Percentiles rank a stretch among this genome's conserved stretches.
Conservation (phyloP, 2,113 vertebrate species). For the Callospermophilus lateralis region DNA sequence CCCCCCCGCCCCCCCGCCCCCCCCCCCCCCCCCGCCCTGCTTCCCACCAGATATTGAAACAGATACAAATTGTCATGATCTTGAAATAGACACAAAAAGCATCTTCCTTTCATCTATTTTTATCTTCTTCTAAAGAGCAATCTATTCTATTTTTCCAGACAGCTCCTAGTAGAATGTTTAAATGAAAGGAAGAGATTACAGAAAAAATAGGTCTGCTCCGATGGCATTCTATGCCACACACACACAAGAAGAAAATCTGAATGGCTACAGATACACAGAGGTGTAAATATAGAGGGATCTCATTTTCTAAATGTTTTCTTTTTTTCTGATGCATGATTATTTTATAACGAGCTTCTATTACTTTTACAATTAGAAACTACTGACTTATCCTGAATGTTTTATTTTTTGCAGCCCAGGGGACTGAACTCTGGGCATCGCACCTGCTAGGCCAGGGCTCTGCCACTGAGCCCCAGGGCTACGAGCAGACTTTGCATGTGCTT, state of each 20-base stretch:
- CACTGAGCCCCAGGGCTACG: background rate
- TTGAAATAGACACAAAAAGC: conserved; percentile 15
- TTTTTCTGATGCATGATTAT: background rate
- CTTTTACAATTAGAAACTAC: conserved; percentile 16
- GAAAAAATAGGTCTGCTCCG: background rate
- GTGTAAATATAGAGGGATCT: background rate
- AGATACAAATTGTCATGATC: background rate
- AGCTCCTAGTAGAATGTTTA: background rate
- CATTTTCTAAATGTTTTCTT: conserved; percentile 15
- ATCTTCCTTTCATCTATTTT: background rate
- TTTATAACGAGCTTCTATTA: background rate
- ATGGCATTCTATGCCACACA: background rate
- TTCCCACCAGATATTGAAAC: background rate
- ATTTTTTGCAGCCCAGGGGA: background rate
- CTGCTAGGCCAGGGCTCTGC: too few species aligned
- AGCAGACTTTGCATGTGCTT: background rate
- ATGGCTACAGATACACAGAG: background rate
- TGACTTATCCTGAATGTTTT: background rate
- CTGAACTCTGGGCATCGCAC: too few species aligned
- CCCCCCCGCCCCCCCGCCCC: too few species aligned
- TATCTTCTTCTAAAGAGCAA: background rate
- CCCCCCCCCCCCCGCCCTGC: too few species aligned
- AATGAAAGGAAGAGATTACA: background rate
- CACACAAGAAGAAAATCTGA: background rate
- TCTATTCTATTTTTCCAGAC: conserved; percentile 44